Percentiles rank a stretch among this genome's conserved stretches.
Evolutionary conservation across 2,113 vertebrate species (phyloP).

Genomic region (Pseudorasbora parva): DNA sequence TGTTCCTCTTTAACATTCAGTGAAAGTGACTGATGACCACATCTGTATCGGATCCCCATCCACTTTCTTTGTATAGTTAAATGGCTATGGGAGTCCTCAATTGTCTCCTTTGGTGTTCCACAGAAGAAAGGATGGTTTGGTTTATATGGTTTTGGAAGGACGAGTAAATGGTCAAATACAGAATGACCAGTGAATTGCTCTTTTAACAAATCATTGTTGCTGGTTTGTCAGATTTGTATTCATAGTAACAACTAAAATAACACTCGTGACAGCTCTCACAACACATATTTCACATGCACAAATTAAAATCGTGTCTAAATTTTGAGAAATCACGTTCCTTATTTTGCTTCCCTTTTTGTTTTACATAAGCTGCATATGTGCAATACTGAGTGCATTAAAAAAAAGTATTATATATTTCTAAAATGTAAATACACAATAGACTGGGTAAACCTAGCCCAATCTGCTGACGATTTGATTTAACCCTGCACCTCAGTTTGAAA

Average conservation of each 20-base stretch:
- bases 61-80: neutral
- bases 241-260: conserved; percentile 1
- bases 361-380: neutral
- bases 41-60: neutral
- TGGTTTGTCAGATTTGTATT: neutral
- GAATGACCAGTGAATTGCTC: neutral
- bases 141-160: neutral
- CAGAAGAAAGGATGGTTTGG: no score
- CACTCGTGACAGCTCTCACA: neutral
- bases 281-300: neutral
- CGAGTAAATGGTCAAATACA: neutral
- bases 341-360: neutral
- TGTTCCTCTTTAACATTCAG: neutral
- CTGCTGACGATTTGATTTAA: no score
- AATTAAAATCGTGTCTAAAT: neutral
- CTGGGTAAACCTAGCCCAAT: no score
- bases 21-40: neutral
- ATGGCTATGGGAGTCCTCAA: no score
- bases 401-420: neutral
- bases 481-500: no score
- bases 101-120: no score
- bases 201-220: neutral
- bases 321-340: neutral
- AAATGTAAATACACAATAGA: neutral
- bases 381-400: neutral